A percentile compares a stretch with the other conserved stretches of the same genome.
Evolutionary conservation across 92 coral and sea anemone species (phyloP).

Genomic region (Actinostola sp.): DNA sequence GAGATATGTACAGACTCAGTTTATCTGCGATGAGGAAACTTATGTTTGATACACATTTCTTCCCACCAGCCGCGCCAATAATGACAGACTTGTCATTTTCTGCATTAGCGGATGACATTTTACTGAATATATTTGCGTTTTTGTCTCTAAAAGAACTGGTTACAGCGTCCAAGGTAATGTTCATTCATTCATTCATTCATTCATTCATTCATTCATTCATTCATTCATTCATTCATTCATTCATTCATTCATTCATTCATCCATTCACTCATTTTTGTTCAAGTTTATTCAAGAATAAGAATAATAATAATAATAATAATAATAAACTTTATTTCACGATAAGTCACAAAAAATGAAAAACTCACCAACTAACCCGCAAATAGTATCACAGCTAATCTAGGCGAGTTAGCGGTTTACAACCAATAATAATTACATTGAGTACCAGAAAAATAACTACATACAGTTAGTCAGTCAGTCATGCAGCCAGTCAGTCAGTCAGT

Average conservation of each 20-base stretch:
- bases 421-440: too few species aligned
- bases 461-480: not conserved
- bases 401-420: too few species aligned
- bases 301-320: too few species aligned
- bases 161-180: slow-evolving; percentile 16
- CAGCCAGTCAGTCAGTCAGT: not conserved
- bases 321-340: too few species aligned
- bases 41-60: not conserved
- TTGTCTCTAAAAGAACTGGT: slow-evolving; percentile 46
- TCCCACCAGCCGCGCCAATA: not conserved
- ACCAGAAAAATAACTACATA: too few species aligned
- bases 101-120: slow-evolving; percentile 61
- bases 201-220: not conserved
- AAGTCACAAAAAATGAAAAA: too few species aligned
- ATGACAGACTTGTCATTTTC: not conserved
- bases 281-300: too few species aligned
- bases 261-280: too few species aligned
- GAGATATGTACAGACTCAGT: too few species aligned
- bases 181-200: not conserved
- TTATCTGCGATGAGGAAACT: too few species aligned
- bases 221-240: not conserved
- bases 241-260: not conserved
- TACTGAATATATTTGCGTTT: slow-evolving; percentile 55
- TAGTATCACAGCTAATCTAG: too few species aligned
- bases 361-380: too few species aligned